Evolutionary conservation across 2,888 invertebrate genomes (phyloP), one percentile per base, ranked within the genome.

Genomic region (Allophyes oxyacanthae): DNA sequence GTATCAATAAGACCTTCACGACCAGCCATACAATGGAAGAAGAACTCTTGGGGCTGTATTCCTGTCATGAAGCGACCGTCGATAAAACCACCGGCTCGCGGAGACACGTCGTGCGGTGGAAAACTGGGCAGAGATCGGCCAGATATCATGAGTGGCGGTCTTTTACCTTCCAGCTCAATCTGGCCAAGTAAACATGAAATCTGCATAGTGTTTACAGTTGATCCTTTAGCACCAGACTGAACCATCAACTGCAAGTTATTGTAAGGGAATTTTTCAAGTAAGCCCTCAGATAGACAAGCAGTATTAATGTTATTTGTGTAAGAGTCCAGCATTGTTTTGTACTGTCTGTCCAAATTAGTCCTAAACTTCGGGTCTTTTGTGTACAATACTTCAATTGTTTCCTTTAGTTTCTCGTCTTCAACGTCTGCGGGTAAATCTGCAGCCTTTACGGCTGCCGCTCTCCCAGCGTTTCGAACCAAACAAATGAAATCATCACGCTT

Each of bases 21-120:
- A 52, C 99, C 99, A 51, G 99, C 99, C 99, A 99, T 99, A 84
- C 99, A 99, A 95, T 99, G 99, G 92, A 99, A 99, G 93, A 99
- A 99, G 87, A 99, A 99, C 84, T 99, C 99, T 89, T 99, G 99
- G 0, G 99, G 99, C 81, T 97, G 96, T 75, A 99, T 98, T n/a
- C 99, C 99, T 0, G 99, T 99, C 96, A 99, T 96, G 85, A 99
- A 99, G 8, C 99, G 95, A 0, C 98, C 98, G 74, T 98, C 98
- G 51, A 99, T 98, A 84, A 99, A 99, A 0, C 99, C 99, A 7
- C 99, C 99, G 0, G 99, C 98, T 82, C 98, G 95, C 0, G 99
- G 99, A 0, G 97, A 95, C 7, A 97, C 95, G 79, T 99, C 99
- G 78, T 97, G 98, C 0, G 97, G 95, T 1, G 95, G 95, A 85